Evolutionary conservation across 2,113 vertebrate genomes (phyloP).

Genomic region (Donacobius atricapilla): DNA sequence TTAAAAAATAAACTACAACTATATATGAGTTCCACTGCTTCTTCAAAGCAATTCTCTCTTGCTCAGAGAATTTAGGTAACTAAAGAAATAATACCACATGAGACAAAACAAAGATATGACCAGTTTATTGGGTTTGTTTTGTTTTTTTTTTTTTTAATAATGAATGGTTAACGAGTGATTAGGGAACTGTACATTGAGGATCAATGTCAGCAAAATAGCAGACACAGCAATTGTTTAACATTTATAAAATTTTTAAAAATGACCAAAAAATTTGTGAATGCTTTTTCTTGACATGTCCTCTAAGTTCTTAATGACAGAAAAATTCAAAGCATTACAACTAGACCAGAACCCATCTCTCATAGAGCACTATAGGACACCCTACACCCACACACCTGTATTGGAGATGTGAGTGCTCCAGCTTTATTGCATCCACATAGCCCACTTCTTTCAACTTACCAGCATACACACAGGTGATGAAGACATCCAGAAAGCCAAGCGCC

Average conservation of each 20-base stretch:
- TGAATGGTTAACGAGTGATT: not conserved
- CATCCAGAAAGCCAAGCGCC: fast-evolving
- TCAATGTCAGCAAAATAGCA: not conserved
- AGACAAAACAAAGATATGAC: not conserved
- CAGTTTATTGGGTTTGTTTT: not conserved
- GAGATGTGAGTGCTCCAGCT: not conserved
- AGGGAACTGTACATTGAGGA: not conserved
- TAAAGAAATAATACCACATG: not conserved
- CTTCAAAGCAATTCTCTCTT: not conserved
- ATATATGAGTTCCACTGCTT: not conserved
- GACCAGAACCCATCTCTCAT: not conserved
- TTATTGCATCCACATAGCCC: not conserved
- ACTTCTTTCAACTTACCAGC: not conserved
- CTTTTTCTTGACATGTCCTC: not conserved
- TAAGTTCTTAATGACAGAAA: not conserved
- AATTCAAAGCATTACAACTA: not conserved
- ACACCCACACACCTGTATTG: not conserved
- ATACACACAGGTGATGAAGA: not conserved
- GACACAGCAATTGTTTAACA: not conserved
- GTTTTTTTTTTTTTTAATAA: not conserved
- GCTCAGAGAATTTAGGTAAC: not conserved
- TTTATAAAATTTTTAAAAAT: not conserved
- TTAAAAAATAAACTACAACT: not conserved
- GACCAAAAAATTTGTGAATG: not conserved
- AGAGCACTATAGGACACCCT: not conserved